phyloP scores from a whole-genome alignment of 1,140 invertebrate species.

The Gonatopus flavifemur region DNA sequence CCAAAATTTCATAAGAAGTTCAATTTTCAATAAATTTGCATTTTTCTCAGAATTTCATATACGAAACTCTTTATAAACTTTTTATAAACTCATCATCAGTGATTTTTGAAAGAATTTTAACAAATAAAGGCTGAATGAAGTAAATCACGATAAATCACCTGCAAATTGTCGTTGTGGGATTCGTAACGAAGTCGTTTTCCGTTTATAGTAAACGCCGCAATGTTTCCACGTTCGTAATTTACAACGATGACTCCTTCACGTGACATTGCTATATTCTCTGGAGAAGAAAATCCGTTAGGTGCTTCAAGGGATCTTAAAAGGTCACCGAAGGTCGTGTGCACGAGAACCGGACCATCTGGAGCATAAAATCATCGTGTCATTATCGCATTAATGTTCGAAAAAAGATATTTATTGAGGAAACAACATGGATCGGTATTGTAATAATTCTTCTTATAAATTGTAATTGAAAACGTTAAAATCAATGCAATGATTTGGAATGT shows the following conservation, averaged over 20 bases:
- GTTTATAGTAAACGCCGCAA: slow-evolving; percentile 92
- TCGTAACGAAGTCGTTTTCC: slow-evolving; percentile 84
- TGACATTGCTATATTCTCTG: slow-evolving; percentile 89
- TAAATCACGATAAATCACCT: slow-evolving; percentile 64
- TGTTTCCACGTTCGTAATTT: slow-evolving; percentile 87
- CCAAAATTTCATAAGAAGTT: too few relatives aligned
- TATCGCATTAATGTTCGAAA: too few relatives aligned
- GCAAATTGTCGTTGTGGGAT: slow-evolving; percentile 92
- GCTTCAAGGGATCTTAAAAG: slow-evolving; percentile 88
- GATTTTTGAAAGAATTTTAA: background rate
- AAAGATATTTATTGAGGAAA: too few relatives aligned
- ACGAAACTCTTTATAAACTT: too few relatives aligned
- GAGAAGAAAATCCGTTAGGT: slow-evolving; percentile 77
- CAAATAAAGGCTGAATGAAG: background rate
- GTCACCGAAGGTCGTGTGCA: slow-evolving; percentile 98
- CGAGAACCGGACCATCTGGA: slow-evolving; percentile 90
- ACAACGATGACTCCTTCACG: slow-evolving; percentile 96
- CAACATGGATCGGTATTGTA: too few relatives aligned
- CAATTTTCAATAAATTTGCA: too few relatives aligned
- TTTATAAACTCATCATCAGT: too few relatives aligned
- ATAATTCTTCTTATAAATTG: too few relatives aligned
- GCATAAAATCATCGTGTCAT: slow-evolving; percentile 20
- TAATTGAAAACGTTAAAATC: too few relatives aligned
- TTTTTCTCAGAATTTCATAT: too few relatives aligned
- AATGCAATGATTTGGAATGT: too few relatives aligned